phyloP scores from a whole-genome alignment of 2,797 vertebrate genomes.

The Lindbergichthys nudifrons region DNA sequence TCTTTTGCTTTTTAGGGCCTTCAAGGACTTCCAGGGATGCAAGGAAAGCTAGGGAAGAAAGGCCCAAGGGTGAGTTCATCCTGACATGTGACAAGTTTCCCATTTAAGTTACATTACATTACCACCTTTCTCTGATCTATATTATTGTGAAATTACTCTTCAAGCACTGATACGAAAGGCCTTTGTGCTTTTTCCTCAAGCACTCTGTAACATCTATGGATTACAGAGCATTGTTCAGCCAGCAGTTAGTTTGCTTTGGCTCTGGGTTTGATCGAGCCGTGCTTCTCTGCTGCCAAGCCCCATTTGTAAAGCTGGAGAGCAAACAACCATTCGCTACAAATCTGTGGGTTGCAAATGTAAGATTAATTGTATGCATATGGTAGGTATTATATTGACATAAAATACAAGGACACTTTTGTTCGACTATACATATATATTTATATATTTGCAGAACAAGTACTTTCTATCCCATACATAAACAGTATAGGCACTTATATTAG shows the following conservation, averaged over 20 bases:
- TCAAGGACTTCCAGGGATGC: conserved; percentile 90
- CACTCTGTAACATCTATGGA: conserved; percentile 60
- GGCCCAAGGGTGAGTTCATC: conserved; percentile 90
- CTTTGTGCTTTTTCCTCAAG: conserved; percentile 47
- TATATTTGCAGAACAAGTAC: conserved; percentile 18
- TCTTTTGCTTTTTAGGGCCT: conserved; percentile 85
- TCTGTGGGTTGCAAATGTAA: conserved; percentile 39
- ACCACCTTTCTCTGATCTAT: conserved; percentile 12
- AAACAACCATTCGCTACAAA: conserved; percentile 62
- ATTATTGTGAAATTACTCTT: conserved; percentile 25
- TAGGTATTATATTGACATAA: conserved; percentile 28
- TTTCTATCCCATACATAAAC: conserved; percentile 28
- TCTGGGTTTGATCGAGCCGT: conserved; percentile 56
- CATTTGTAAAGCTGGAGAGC: conserved; percentile 62
- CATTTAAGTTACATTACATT: conserved; percentile 8
- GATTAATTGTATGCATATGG: conserved; percentile 45
- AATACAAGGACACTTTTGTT: conserved; percentile 24
- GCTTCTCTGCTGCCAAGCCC: conserved; percentile 61
- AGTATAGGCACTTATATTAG: conserved; percentile 28
- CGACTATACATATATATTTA: not conserved
- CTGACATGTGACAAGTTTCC: conserved; percentile 26
- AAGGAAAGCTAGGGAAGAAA: conserved; percentile 91
- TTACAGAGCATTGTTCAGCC: conserved; percentile 59
- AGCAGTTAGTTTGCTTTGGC: conserved; percentile 68
- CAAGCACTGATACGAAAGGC: conserved; percentile 29